Evolutionary conservation across 2,888 invertebrate genomes (phyloP).

Genomic region (Patella depressa): DNA sequence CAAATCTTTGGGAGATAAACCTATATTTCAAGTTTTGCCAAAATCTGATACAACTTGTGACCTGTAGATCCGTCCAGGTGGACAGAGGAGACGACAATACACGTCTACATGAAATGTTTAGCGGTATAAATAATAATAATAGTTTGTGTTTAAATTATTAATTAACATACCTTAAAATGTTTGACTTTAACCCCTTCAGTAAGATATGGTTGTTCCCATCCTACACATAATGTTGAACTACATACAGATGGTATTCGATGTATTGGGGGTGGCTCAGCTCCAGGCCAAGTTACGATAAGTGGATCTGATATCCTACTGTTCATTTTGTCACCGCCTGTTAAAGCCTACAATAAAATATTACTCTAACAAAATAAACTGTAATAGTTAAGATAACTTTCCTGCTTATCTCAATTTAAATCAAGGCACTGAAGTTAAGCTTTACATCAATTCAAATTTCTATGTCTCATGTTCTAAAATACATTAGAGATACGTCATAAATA

Average conservation of each 20-base stretch:
- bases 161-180: constrained; percentile 67
- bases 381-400: background rate
- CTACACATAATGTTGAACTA: constrained; percentile 63
- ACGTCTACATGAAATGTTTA: too few species aligned
- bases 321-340: constrained; percentile 64
- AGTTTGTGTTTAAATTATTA: background rate
- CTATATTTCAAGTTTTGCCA: too few species aligned
- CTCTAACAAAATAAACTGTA: background rate
- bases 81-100: too few species aligned
- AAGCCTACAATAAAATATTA: constrained; percentile 53
- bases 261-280: constrained; percentile 62
- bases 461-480: too few species aligned
- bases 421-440: too few species aligned
- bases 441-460: too few species aligned
- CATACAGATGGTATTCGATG: constrained; percentile 60
- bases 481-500: too few species aligned
- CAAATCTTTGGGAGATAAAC: too few species aligned
- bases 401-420: too few species aligned
- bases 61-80: too few species aligned
- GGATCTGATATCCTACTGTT: constrained; percentile 70
- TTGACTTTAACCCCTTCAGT: constrained; percentile 70
- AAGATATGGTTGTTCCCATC: constrained; percentile 67
- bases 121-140: background rate
- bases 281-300: constrained; percentile 70
- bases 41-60: too few species aligned